Percentiles rank a stretch among this genome's conserved stretches.
Evolutionary conservation across 2,888 invertebrate species (phyloP).

Genomic region (Cylloceria caligata): DNA sequence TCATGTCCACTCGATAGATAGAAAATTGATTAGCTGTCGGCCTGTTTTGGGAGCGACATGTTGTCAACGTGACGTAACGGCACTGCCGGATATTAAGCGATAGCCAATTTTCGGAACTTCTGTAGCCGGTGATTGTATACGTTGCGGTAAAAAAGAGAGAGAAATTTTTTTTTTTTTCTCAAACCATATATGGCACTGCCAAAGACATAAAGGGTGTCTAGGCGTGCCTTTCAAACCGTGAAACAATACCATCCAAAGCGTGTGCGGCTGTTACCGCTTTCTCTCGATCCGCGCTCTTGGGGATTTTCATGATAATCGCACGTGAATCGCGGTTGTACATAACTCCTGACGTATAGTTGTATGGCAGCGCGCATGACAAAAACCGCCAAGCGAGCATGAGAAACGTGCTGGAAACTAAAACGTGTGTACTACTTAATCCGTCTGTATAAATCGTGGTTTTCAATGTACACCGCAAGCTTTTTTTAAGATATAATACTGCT

Average conservation of each 20-base stretch:
- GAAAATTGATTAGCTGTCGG: constrained; percentile 52
- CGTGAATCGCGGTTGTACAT: constrained; percentile 43
- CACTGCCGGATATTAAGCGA: constrained; percentile 59
- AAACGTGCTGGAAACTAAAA: constrained; percentile 55
- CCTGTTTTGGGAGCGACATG: constrained; percentile 25
- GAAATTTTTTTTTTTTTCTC: constrained; percentile 4
- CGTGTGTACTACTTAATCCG: constrained; percentile 58
- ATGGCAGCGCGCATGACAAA: constrained; percentile 21
- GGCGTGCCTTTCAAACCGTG: constrained; percentile 62
- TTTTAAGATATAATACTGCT: background rate
- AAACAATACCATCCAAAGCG: constrained; percentile 62
- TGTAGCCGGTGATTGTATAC: background rate
- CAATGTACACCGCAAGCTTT: background rate
- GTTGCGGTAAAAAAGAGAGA: constrained; percentile 25
- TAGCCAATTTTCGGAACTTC: constrained; percentile 53
- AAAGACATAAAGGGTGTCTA: constrained; percentile 61
- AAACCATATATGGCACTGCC: constrained; percentile 45
- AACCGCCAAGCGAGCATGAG: constrained; percentile 65
- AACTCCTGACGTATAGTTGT: constrained; percentile 4
- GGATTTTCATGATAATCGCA: constrained; percentile 67
- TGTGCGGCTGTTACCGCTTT: constrained; percentile 43
- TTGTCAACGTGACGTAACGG: constrained; percentile 26
- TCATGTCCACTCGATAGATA: background rate
- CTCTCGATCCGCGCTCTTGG: constrained; percentile 41
- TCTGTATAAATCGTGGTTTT: constrained; percentile 54